Conservation (phyloP, 2,797 vertebrate species). For the Somateria mollissima region DNA sequence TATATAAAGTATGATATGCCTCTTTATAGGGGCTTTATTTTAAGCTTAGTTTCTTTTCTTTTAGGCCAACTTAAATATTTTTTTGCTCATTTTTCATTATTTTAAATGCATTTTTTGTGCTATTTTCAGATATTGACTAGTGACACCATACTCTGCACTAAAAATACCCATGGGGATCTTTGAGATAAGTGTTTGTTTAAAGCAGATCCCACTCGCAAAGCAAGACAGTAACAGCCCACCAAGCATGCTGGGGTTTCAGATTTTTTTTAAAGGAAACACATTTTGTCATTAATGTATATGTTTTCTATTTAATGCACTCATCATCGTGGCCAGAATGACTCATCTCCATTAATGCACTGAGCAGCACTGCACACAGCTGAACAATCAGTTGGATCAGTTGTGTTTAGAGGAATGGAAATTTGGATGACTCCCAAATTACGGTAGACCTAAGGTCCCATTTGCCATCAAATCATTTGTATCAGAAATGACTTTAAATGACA, state of each 20-base stretch:
- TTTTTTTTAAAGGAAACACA: not conserved
- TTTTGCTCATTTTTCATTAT: not conserved
- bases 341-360: not conserved
- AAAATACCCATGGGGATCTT: not conserved
- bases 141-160: not conserved
- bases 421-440: conserved; percentile 1
- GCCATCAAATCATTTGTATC: conserved; percentile 26
- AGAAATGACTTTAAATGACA: conserved; percentile 38
- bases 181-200: not conserved
- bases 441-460: not conserved
- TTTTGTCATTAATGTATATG: not conserved
- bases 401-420: not conserved
- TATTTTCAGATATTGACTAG: not conserved
- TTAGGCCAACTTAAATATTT: not conserved
- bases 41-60: not conserved
- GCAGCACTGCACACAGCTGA: not conserved
- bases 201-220: not conserved
- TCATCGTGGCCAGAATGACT: not conserved
- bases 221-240: not conserved
- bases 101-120: not conserved
- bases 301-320: not conserved
- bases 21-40: not conserved
- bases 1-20: not conserved
- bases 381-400: not conserved
- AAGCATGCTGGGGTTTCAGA: not conserved